A percentile compares a stretch with the other conserved stretches of the same genome.
phyloP scores from a whole-genome alignment of 2,797 vertebrate genomes.

The Pipistrellus kuhlii region DNA sequence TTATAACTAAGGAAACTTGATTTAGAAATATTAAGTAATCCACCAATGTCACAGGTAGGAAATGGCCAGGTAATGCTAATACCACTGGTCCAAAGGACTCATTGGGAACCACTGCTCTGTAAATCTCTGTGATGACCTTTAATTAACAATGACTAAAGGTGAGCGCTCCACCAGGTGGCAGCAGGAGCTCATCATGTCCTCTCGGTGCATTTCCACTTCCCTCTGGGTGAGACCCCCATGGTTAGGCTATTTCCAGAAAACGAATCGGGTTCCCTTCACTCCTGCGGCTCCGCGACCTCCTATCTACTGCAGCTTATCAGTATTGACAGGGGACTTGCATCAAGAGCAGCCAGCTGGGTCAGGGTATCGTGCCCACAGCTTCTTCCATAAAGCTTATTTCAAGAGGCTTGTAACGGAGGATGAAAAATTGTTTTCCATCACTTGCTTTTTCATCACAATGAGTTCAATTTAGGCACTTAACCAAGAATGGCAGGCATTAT shows the following conservation, averaged over 20 bases:
- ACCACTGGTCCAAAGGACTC: background rate
- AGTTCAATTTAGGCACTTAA: slow-evolving; percentile 21
- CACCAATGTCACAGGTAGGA: background rate
- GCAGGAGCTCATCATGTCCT: slow-evolving; percentile 53
- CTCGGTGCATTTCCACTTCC: background rate
- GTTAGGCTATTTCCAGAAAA: background rate
- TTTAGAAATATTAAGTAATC: slow-evolving; percentile 6
- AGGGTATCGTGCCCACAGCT: background rate
- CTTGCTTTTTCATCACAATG: slow-evolving; percentile 13
- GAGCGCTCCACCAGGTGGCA: slow-evolving; percentile 69
- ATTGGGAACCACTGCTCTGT: background rate
- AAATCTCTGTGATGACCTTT: background rate
- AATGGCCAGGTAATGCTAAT: background rate
- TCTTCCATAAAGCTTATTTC: background rate
- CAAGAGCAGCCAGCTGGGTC: background rate
- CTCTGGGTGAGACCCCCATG: background rate
- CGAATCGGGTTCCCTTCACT: background rate
- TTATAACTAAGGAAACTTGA: background rate
- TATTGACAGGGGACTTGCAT: background rate
- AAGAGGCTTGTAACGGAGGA: slow-evolving; percentile 1
- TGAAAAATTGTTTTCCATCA: slow-evolving; percentile 37
- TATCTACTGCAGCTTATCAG: rapidly evolving
- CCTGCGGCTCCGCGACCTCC: rapidly evolving
- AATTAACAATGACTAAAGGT: background rate
- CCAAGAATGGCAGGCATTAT: slow-evolving; percentile 27